Base-by-base conservation (phyloP, 2,113 vertebrate genomes). In the Galbula dea region DNA sequence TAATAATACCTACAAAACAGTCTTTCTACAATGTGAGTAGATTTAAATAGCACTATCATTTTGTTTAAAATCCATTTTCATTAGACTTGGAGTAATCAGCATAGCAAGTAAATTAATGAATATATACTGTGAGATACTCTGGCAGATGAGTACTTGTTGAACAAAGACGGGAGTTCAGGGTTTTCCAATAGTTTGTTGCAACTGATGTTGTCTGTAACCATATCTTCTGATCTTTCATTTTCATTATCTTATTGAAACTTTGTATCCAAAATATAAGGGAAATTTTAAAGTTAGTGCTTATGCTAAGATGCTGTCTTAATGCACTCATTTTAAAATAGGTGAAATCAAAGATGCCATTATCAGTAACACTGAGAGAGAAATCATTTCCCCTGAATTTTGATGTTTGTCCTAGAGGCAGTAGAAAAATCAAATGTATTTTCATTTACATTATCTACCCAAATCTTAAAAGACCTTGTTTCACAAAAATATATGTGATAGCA, bases 401-500 rank as follows among this genome's bases (percentile, higher is more conserved):
- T 86, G 66, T 59, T 84, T 76, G 12, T 55, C 43, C 66, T 84
- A 39, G 59, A 88, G 36, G 59, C 69, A 95, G 72, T 82, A 89
- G 81, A 84, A 97, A 86, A 94, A 90, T 80, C 27, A 90, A 93
- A 84, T 94, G 41, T 91, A 79, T 97, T 95, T 91, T 90, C 65
- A 91, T 97, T 96, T 95, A 93, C 62, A 86, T 82, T 91, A 83
- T 87, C 89, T 92, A 88, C 87, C 65, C 85, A 96, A 94, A 96
- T 92, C 87, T 94, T 96, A 95, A 97, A 94, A 97, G 96, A 54
- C 94, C 92, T 97, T 96, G 94, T 96, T 97, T 96, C 96, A 96
- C 96, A 96, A 90, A 96, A 97, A 89, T 96, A 86, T 87, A 83
- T 92, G 86, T 75, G 91, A 95, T 92, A 96, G 94, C 83, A 94